phyloP scores from a whole-genome alignment of 1,140 invertebrate species.

The Camponotus floridanus region DNA sequence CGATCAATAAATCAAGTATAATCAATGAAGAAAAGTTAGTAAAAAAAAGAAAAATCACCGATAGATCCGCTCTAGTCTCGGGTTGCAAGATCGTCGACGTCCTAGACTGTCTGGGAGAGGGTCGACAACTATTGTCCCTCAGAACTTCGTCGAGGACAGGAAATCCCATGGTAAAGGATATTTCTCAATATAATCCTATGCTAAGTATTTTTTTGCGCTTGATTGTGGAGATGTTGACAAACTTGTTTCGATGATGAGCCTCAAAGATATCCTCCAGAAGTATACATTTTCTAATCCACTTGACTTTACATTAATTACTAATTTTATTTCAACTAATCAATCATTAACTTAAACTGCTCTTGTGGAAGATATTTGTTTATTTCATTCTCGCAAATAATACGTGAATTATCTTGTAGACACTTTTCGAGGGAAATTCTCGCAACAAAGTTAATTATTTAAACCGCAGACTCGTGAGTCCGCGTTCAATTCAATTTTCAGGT shows the following conservation, averaged over 20 bases:
- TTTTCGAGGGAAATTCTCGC: too few species aligned
- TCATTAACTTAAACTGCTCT: too few species aligned
- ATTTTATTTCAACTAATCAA: too few species aligned
- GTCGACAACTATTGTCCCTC: constrained; percentile 78
- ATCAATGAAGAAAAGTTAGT: constrained; percentile 10
- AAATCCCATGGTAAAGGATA: constrained; percentile 23
- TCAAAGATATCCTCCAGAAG: too few species aligned
- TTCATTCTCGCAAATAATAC: too few species aligned
- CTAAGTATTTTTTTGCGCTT: not conserved
- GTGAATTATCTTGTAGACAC: too few species aligned
- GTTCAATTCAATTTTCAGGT: constrained; percentile 55
- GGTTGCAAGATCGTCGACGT: constrained; percentile 84
- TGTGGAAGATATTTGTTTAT: too few species aligned
- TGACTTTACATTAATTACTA: too few species aligned
- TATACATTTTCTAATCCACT: too few species aligned
- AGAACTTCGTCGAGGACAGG: constrained; percentile 69
- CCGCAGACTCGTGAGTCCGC: too few species aligned
- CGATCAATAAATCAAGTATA: not conserved
- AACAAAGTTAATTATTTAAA: too few species aligned
- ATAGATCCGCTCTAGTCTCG: constrained; percentile 79
- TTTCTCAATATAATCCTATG: not conserved
- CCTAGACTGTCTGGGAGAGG: constrained; percentile 82
- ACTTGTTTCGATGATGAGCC: not conserved
- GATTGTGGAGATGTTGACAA: not conserved
- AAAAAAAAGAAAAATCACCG: constrained; percentile 31